phyloP scores from a whole-genome alignment of 2,888 invertebrate species.

The Bhutanitis thaidina region DNA sequence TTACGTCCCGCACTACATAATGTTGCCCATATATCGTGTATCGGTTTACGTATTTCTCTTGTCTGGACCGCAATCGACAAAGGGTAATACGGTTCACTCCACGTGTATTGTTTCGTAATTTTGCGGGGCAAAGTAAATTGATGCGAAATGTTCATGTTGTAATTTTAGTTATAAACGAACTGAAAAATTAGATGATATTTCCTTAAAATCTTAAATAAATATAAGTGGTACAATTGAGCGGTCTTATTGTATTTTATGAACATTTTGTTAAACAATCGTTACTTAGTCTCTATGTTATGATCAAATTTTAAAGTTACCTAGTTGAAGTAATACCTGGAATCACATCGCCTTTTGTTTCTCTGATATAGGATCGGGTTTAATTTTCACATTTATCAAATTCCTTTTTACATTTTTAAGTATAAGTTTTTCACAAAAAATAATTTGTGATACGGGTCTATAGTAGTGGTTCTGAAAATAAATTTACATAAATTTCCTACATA shows the following conservation, averaged over 20 bases:
- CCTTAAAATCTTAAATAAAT: constrained; percentile 9
- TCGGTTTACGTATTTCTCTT: constrained; percentile 22
- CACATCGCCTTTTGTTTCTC: no score
- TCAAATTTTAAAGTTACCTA: no score
- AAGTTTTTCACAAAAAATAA: no score
- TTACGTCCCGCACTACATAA: constrained; percentile 21
- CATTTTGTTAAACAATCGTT: no score
- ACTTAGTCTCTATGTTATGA: no score
- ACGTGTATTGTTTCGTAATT: constrained; percentile 21
- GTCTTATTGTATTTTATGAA: neutral
- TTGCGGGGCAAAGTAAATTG: constrained; percentile 16
- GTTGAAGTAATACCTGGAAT: no score
- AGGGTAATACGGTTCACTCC: constrained; percentile 22
- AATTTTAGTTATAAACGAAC: constrained; percentile 7
- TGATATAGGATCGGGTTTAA: no score
- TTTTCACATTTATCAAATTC: no score
- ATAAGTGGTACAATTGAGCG: no score
- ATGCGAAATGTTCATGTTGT: constrained; percentile 10
- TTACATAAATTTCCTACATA: neutral
- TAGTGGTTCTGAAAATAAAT: no score
- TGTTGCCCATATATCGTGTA: constrained; percentile 19
- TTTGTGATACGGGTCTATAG: no score
- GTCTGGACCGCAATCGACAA: constrained; percentile 21
- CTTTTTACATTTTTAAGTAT: no score
- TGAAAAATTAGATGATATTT: constrained; percentile 6